Evolutionary conservation across 2,888 invertebrate genomes (phyloP).

Genomic region (Amphipyra tragopoginis): DNA sequence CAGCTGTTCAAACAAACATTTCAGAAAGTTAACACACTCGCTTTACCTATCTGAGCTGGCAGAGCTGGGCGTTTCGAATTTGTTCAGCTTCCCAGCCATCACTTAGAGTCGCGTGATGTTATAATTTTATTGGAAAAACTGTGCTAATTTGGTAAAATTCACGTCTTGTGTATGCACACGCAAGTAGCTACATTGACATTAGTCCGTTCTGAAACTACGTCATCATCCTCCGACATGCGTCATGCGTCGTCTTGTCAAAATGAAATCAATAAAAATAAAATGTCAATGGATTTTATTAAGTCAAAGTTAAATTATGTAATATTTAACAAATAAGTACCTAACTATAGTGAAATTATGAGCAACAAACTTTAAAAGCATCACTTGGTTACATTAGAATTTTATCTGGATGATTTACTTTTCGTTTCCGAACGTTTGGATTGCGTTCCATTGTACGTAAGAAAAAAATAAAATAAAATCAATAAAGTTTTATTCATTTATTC

Average conservation of each 20-base stretch:
- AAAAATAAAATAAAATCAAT: background rate
- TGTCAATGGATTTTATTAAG: background rate
- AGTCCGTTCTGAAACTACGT: slow-evolving; percentile 61
- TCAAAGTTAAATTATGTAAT: background rate
- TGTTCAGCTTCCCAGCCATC: slow-evolving; percentile 89
- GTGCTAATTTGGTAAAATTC: slow-evolving; percentile 65
- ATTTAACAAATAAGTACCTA: background rate
- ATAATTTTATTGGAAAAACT: slow-evolving; percentile 58
- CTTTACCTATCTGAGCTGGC: slow-evolving; percentile 97
- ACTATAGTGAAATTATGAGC: background rate
- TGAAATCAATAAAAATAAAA: slow-evolving; percentile 28
- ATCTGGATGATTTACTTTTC: background rate
- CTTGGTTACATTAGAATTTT: background rate
- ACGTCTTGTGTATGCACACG: slow-evolving; percentile 74
- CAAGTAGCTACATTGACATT: slow-evolving; percentile 68
- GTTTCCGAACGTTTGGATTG: slow-evolving; percentile 8
- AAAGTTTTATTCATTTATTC: background rate
- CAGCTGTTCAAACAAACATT: slow-evolving; percentile 88
- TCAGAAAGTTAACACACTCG: slow-evolving; percentile 76
- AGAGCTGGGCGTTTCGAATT: slow-evolving; percentile 96
- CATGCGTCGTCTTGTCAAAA: slow-evolving; percentile 43
- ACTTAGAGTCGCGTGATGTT: slow-evolving; percentile 66
- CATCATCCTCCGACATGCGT: slow-evolving; percentile 34
- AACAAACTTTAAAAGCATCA: background rate
- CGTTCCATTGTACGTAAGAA: slow-evolving; percentile 7